phyloP scores from a whole-genome alignment of 1,140 invertebrate genomes.

The Aporrectodea caliginosa region DNA sequence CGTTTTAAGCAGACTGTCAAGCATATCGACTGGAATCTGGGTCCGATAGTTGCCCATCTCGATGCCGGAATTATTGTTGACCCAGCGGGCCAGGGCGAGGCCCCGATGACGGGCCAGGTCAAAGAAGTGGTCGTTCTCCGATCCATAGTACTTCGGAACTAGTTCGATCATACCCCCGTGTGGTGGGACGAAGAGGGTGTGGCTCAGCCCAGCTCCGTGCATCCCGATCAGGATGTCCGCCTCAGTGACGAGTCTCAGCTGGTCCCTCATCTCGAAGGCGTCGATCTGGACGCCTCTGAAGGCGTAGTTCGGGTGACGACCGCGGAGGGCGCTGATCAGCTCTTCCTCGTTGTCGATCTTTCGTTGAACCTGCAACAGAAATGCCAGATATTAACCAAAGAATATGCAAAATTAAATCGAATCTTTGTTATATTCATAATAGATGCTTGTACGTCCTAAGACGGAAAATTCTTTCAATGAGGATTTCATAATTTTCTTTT shows the following conservation, averaged over 20 bases:
- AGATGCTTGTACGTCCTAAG: too few relatives aligned
- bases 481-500: too few relatives aligned
- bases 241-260: slow-evolving; percentile 57
- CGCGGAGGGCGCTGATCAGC: slow-evolving; percentile 32
- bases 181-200: slow-evolving; percentile 87
- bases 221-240: slow-evolving; percentile 92
- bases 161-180: slow-evolving; percentile 93
- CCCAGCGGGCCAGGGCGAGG: slow-evolving; percentile 45
- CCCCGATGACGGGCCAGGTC: slow-evolving; percentile 45
- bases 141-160: slow-evolving; percentile 57
- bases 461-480: too few relatives aligned
- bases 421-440: too few relatives aligned
- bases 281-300: slow-evolving; percentile 46
- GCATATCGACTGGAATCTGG: too few relatives aligned
- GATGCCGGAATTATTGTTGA: slow-evolving; percentile 38
- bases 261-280: slow-evolving; percentile 39
- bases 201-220: slow-evolving; percentile 92
- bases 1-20: too few relatives aligned
- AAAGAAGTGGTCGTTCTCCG: slow-evolving; percentile 43
- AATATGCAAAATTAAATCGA: too few relatives aligned
- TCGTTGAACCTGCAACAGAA: too few relatives aligned
- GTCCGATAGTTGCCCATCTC: too few relatives aligned
- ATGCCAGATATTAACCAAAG: too few relatives aligned
- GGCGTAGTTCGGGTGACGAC: background rate
- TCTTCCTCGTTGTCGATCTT: slow-evolving; percentile 47